phyloP scores from a whole-genome alignment of 2,797 vertebrate species.

The Enteromius treurensis region DNA sequence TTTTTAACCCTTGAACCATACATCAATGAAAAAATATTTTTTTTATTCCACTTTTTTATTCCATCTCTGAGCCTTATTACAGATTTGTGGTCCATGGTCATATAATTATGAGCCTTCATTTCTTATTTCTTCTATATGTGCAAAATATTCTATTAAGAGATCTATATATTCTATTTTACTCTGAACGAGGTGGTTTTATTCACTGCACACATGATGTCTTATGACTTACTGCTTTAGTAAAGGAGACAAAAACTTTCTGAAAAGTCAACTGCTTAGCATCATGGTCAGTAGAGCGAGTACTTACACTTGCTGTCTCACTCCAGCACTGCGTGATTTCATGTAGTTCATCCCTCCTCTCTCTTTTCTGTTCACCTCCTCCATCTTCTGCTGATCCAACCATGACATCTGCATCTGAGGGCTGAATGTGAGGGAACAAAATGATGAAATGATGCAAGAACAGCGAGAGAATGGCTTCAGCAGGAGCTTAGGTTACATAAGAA shows the following conservation, averaged over 20 bases:
- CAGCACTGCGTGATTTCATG: slow-evolving; percentile 96
- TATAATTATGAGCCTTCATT: background rate
- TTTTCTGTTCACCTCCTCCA: slow-evolving; percentile 96
- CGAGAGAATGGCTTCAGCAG: background rate
- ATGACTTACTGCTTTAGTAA: background rate
- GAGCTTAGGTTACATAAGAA: background rate
- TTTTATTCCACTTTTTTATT: too few relatives aligned
- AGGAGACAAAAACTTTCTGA: background rate
- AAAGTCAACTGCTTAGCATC: background rate
- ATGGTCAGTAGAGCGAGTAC: slow-evolving; percentile 59
- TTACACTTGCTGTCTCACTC: slow-evolving; percentile 97
- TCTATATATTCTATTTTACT: background rate
- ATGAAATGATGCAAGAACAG: background rate
- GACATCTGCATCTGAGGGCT: slow-evolving; percentile 99
- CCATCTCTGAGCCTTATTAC: too few relatives aligned
- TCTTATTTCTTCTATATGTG: background rate
- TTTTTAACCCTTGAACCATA: background rate
- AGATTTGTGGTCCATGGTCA: background rate
- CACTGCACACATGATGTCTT: background rate
- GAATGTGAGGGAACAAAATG: slow-evolving; percentile 27
- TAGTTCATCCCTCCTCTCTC: slow-evolving; percentile 97
- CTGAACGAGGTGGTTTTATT: background rate
- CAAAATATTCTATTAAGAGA: background rate
- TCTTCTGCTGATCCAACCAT: slow-evolving; percentile 97
- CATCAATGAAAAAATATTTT: background rate